phyloP scores from a whole-genome alignment of 1,140 invertebrate species.

The Anastatus disparis region DNA sequence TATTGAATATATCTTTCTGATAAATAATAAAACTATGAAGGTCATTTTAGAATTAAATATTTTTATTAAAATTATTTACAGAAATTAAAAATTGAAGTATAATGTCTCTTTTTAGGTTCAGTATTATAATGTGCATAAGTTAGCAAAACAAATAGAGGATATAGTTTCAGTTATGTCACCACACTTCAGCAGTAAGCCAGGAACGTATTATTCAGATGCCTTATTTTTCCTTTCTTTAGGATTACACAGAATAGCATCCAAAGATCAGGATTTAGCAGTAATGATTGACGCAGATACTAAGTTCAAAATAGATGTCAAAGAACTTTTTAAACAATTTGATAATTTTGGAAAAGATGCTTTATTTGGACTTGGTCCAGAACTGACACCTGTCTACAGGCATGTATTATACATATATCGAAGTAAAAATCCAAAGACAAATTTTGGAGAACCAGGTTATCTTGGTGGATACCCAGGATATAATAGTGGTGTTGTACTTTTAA shows the following conservation, averaged over 20 bases:
- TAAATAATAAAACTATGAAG: slow-evolving; percentile 62
- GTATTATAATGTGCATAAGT: slow-evolving; percentile 73
- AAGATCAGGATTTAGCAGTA: slow-evolving; percentile 72
- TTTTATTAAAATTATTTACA: slow-evolving; percentile 30
- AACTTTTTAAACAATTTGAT: slow-evolving; percentile 77
- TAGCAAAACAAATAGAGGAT: slow-evolving; percentile 71
- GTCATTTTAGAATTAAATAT: slow-evolving; percentile 62
- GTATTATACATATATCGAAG: slow-evolving; percentile 77
- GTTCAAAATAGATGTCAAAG: slow-evolving; percentile 76
- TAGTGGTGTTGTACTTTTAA: slow-evolving; percentile 81
- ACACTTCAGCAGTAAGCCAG: slow-evolving; percentile 81
- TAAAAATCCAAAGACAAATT: slow-evolving; percentile 70
- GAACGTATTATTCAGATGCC: slow-evolving; percentile 85
- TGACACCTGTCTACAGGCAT: slow-evolving; percentile 85
- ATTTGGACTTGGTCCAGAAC: slow-evolving; percentile 81
- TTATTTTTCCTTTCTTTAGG: slow-evolving; percentile 85
- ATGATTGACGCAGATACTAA: slow-evolving; percentile 85
- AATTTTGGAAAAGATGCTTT: slow-evolving; percentile 70
- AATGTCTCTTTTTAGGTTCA: slow-evolving; percentile 60
- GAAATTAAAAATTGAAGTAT: not conserved
- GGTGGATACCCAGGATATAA: slow-evolving; percentile 82
- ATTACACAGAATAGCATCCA: slow-evolving; percentile 76
- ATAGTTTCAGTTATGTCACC: slow-evolving; percentile 78
- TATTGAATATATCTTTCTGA: slow-evolving; percentile 61
- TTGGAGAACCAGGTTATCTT: slow-evolving; percentile 69